Evolutionary conservation across 2,113 vertebrate genomes (phyloP).

Genomic region (Bubo bubo): DNA sequence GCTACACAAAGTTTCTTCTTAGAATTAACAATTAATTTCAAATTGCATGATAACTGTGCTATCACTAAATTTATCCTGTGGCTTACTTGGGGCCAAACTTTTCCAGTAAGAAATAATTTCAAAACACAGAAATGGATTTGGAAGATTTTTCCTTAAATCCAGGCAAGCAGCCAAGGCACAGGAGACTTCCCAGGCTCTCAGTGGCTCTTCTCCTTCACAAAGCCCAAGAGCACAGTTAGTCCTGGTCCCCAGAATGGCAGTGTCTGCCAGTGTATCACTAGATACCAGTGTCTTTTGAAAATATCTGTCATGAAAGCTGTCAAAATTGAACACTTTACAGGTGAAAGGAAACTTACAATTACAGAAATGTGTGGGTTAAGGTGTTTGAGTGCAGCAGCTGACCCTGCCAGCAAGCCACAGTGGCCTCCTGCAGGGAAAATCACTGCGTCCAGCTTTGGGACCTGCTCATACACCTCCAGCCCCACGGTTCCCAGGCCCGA

Average conservation of each 20-base stretch:
- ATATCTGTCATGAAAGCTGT: not conserved
- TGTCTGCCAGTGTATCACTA: not conserved
- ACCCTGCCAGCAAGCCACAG: slow-evolving; percentile 83
- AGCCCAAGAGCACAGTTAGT: not conserved
- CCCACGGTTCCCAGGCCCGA: slow-evolving; percentile 89
- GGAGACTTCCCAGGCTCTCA: not conserved
- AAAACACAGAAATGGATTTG: not conserved
- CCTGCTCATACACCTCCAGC: slow-evolving; percentile 87
- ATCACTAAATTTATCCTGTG: not conserved
- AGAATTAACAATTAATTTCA: not conserved
- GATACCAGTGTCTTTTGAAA: not conserved
- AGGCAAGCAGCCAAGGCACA: not conserved
- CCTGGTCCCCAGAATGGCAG: not conserved
- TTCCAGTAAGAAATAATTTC: not conserved
- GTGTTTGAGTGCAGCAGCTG: slow-evolving; percentile 88
- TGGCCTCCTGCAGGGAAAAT: slow-evolving; percentile 85
- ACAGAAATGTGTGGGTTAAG: slow-evolving; percentile 82
- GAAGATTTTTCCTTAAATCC: not conserved
- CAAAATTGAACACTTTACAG: not conserved
- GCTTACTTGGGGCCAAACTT: not conserved
- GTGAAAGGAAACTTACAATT: slow-evolving; percentile 80
- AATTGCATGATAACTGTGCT: not conserved
- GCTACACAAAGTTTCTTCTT: not conserved
- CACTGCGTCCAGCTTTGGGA: slow-evolving; percentile 86
- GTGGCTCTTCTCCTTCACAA: not conserved